phyloP scores from a whole-genome alignment of 2,888 invertebrate species.

The Pinctada fucata region DNA sequence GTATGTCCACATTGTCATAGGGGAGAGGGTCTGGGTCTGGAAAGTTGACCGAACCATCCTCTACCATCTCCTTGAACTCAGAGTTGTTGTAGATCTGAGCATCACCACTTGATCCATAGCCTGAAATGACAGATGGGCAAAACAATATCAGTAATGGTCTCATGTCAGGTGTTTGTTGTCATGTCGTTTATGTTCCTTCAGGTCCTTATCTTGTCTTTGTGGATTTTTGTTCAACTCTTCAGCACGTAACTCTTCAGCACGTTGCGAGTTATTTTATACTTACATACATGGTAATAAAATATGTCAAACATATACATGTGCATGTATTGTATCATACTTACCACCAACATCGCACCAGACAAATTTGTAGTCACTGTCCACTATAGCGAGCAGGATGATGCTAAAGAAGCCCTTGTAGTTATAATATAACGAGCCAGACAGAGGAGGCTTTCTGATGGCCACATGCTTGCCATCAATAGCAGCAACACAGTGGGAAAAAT shows the following conservation, averaged over 20 bases:
- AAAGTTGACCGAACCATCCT: too few species aligned
- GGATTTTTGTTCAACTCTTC: neutral
- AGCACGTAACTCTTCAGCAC: neutral
- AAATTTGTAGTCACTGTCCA: neutral
- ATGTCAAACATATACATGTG: neutral
- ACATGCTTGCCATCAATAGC: slow-evolving; percentile 2
- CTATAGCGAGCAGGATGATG: too few species aligned
- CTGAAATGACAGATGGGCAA: neutral
- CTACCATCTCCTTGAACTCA: too few species aligned
- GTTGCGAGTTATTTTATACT: too few species aligned
- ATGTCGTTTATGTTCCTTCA: neutral
- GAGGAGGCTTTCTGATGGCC: neutral
- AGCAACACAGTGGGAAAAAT: neutral
- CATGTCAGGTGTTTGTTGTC: neutral
- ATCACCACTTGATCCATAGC: neutral
- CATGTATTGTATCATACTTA: slow-evolving; percentile 4
- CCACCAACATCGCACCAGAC: neutral
- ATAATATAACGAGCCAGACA: neutral
- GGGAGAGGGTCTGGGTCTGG: too few species aligned
- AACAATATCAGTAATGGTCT: slow-evolving; percentile 2
- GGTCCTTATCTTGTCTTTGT: neutral
- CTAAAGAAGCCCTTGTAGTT: neutral
- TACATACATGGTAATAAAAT: neutral
- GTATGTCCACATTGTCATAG: too few species aligned
- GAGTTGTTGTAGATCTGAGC: neutral